Evolutionary conservation across 2,797 vertebrate genomes (phyloP), one percentile per base, ranked within the genome.

Genomic region (Oreonectes daqikongensis): DNA sequence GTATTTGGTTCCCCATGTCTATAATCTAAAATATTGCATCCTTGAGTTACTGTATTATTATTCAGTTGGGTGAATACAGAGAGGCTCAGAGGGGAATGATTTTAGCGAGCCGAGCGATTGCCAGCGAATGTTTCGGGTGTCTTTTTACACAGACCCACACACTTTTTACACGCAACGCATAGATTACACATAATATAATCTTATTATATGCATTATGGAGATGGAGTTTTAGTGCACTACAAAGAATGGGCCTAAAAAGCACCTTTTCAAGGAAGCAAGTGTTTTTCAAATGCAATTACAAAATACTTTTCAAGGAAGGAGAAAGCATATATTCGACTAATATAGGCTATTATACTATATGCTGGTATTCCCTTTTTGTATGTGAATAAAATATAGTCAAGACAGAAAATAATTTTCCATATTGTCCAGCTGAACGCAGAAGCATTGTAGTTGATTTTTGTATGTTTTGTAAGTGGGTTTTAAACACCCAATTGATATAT

Each of bases 61-160:
- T 38, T 63, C 38, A 32, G 5, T 52, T 14, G 35, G 14, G n/a
- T 48, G 28, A 61, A 72, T 50, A 63, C 44, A 50, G 46, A 72
- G 18, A 10, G 30, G 9, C 59, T 61, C 30, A 61, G 35, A 60
- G 3, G 28, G 28, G 59, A 9, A 60, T 32, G 9, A 12, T n/a
- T 61, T 59, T 30, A 8, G 55, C 28, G 15, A 59, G 55, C 26
- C 20, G 32, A 61, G 30, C 14, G 18, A 35, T n/a, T 20, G 30
- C 17, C 14, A 35, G 59, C 6, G 26, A 67, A 35, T 59, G 74
- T 57, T 68, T 24, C 46, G 40, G 65, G 74, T 68, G n/a, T 76
- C 65, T 68, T 69, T 46, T 76, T 82, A 82, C 83, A 83, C 71
- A 81, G 72, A 77, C 81, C 8, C 79, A 78, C 61, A 64, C 63